Evolutionary conservation across 2,888 invertebrate genomes (phyloP).

Genomic region (Cantharis rustica): DNA sequence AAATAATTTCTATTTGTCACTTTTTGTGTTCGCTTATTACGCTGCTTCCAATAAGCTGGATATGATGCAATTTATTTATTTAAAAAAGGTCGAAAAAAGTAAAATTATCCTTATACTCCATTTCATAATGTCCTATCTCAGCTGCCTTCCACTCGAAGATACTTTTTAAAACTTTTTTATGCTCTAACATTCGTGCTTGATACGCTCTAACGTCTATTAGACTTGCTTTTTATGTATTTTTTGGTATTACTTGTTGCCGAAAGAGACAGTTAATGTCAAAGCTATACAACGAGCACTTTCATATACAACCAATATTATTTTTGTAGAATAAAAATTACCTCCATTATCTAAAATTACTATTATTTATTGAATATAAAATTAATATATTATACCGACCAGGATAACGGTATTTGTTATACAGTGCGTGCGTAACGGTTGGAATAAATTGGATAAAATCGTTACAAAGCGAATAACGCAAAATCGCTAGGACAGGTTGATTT

Average conservation of each 20-base stretch:
- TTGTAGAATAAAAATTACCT: too few species aligned
- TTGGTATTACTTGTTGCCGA: background rate
- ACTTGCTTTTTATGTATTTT: background rate
- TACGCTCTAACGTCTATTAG: background rate
- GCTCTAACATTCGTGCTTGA: background rate
- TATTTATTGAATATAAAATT: too few species aligned
- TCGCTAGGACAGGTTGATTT: too few species aligned
- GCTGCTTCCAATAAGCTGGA: background rate
- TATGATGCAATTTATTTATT: background rate
- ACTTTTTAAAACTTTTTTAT: background rate
- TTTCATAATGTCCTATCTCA: background rate
- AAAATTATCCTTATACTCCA: background rate
- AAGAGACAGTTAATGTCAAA: too few species aligned
- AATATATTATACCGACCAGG: too few species aligned
- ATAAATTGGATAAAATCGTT: too few species aligned
- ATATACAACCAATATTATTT: too few species aligned
- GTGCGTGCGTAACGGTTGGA: too few species aligned
- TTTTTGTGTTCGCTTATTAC: background rate
- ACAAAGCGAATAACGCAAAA: too few species aligned
- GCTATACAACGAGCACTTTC: too few species aligned
- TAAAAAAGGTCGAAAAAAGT: background rate
- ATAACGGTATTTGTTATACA: too few species aligned
- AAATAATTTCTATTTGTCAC: background rate
- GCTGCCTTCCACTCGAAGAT: background rate
- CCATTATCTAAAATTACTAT: too few species aligned